Conservation (phyloP, 2,888 invertebrate genomes). For the Heliconius cydno region DNA sequence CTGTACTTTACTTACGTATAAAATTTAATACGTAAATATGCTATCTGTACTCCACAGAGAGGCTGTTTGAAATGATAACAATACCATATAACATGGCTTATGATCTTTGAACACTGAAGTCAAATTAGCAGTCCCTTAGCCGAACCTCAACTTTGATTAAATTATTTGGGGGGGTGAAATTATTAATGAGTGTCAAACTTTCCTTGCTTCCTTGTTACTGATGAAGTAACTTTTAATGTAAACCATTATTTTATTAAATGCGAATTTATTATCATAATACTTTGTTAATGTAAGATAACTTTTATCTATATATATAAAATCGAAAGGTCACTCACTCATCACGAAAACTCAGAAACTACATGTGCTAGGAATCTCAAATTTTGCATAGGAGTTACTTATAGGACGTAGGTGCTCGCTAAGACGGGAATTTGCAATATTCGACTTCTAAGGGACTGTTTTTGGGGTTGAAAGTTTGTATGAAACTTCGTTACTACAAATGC, state of each 20-base stretch:
- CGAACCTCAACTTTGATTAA: conserved; percentile 33
- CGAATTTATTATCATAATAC: background rate
- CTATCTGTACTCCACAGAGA: background rate
- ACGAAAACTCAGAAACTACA: too few relatives aligned
- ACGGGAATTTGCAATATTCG: too few relatives aligned
- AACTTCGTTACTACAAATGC: too few relatives aligned
- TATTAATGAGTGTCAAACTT: conserved; percentile 33
- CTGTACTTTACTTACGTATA: background rate
- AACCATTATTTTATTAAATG: conserved; percentile 3
- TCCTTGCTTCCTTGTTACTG: conserved; percentile 6
- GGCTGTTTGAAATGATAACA: conserved; percentile 10
- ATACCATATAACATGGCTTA: conserved; percentile 24
- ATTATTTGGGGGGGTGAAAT: conserved; percentile 37
- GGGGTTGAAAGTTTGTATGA: too few relatives aligned
- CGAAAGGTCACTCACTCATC: too few relatives aligned
- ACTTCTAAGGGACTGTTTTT: too few relatives aligned
- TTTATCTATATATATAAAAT: too few relatives aligned
- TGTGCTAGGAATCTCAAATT: too few relatives aligned
- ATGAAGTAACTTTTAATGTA: conserved; percentile 21
- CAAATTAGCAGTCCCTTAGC: conserved; percentile 38
- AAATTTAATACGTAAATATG: background rate
- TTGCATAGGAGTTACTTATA: too few relatives aligned
- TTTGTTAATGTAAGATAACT: too few relatives aligned
- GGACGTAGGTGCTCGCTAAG: too few relatives aligned
- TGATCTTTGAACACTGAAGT: conserved; percentile 41